Base-by-base conservation (phyloP, 2,888 invertebrate species). In the Drosophila fungiperda region DNA sequence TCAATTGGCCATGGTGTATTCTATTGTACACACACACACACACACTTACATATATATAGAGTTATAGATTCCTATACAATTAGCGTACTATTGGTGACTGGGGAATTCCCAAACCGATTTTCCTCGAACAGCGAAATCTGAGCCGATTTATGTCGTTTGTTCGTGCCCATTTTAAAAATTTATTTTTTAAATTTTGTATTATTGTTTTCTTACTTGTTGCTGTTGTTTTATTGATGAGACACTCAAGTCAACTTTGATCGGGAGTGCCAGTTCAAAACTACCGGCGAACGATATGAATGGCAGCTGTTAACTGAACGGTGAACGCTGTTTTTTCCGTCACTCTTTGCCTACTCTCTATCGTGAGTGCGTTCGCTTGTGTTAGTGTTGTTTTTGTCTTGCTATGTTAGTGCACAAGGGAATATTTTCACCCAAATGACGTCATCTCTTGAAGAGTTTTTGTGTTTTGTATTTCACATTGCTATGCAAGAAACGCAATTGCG, bases 381-480 rank as follows among this genome's bases (percentile, higher is more conserved):
- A 26, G 29, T 23, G 58, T 40, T 17, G 54, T 40, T 68, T 60
- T 62, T 45, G n/a, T 55, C 5, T 33, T 40, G 36, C 33, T 45
- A 33, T 38, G 55, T 69, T 49, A 53, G 53, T 50, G 23, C 32
- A 23, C 23, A 17, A 36, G 75, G 32, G 45, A 78, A 59, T 15
- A 29, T 81, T 72, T 68, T 49, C 48, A 57, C 58, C 48, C 17
- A 2, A 45, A 35, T 87, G 85, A 82, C 89, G 83, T 89, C 89
- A 89, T 50, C 45, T 11, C 7, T 33, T 48, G 36, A 23, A 36
- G 33, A 36, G 20, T 35, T 36, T 55, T 45, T 11, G 26, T 35
- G 35, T 55, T 49, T 11, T 62, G 23, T 68, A 80, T 80, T 76
- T 67, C 77, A 23, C 45, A 38, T 61, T 53, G 45, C 2, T 33